Evolutionary conservation across 2,113 vertebrate genomes (phyloP), one percentile per base, ranked within the genome.

Genomic region (Ptilorrhoa leucosticta): DNA sequence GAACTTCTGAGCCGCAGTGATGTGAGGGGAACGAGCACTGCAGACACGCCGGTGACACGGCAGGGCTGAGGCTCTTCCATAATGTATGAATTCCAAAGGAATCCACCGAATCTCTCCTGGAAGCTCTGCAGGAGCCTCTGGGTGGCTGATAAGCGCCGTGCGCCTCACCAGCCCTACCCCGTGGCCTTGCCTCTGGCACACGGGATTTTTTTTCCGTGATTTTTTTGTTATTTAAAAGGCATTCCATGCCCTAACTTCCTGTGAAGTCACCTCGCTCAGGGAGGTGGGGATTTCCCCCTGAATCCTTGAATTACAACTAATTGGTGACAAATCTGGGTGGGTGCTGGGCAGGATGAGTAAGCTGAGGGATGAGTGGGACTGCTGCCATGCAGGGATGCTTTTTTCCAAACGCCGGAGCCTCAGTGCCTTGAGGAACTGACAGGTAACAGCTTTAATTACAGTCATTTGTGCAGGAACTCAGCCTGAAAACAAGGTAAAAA

Each of bases 231-330:
- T 31, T 57, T 19, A 1, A 39, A 66, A 92, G 86, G 20, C 82
- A 50, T 84, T 94, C 86, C 72, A 24, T 33, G 60, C 76, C 47
- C 10, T 81, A 50, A 22, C 70, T 93, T 96, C 61, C 85, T 83
- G 66, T 88, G 95, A 91, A 95, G 77, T 96, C 89, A 90, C 86
- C 65, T 28, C 33, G 60, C 73, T 58, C 69, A 0, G 91, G 87
- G 61, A 82, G 83, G 94, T 83, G 73, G 81, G 37, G 93, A 92
- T 91, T 96, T 92, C 89, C 89, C 89, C 85, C 89, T 6, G 57
- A 47, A 88, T 57, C 85, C 56, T 94, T 66, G 56, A 88, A 42
- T 87, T 51, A n/a, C 58, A 68, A 65, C 61, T 93, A 47, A 90
- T 63, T 13, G 78, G 68, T 77, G 82, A 95, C 72, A 91, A 83